phyloP scores from a whole-genome alignment of 2,888 invertebrate genomes.

The Hemaris fuciformis region DNA sequence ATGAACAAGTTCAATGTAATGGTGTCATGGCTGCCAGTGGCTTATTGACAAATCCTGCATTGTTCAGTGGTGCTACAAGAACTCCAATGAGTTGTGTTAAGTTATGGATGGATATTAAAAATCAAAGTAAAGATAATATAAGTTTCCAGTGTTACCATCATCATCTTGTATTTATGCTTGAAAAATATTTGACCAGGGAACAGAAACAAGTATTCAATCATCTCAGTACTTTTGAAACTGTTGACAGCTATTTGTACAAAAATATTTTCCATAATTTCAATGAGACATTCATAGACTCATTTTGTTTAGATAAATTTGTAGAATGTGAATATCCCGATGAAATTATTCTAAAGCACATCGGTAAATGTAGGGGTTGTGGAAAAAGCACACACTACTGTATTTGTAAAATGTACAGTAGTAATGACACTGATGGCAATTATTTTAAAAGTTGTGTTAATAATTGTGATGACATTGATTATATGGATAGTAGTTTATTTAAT shows the following conservation, averaged over 20 bases:
- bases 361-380: slow-evolving; percentile 66
- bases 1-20: slow-evolving; percentile 85
- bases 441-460: slow-evolving; percentile 59
- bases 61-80: slow-evolving; percentile 87
- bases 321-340: slow-evolving; percentile 63
- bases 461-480: slow-evolving; percentile 61
- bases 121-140: slow-evolving; percentile 82
- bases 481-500: slow-evolving; percentile 70
- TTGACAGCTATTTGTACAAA: slow-evolving; percentile 85
- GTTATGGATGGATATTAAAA: slow-evolving; percentile 89
- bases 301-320: slow-evolving; percentile 54
- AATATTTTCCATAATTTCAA: slow-evolving; percentile 67
- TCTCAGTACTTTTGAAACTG: slow-evolving; percentile 84
- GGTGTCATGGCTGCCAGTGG: slow-evolving; percentile 98
- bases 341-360: slow-evolving; percentile 65
- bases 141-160: slow-evolving; percentile 95
- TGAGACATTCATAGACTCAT: slow-evolving; percentile 13
- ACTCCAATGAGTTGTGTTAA: slow-evolving; percentile 90
- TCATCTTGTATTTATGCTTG: slow-evolving; percentile 97
- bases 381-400: slow-evolving; percentile 65
- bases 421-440: slow-evolving; percentile 55
- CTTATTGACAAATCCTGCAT: slow-evolving; percentile 93
- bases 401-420: slow-evolving; percentile 59
- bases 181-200: slow-evolving; percentile 87
- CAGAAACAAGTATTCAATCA: slow-evolving; percentile 90